Base-by-base conservation (phyloP, 2,888 invertebrate species). In the Brachypalpus laphriformis region DNA sequence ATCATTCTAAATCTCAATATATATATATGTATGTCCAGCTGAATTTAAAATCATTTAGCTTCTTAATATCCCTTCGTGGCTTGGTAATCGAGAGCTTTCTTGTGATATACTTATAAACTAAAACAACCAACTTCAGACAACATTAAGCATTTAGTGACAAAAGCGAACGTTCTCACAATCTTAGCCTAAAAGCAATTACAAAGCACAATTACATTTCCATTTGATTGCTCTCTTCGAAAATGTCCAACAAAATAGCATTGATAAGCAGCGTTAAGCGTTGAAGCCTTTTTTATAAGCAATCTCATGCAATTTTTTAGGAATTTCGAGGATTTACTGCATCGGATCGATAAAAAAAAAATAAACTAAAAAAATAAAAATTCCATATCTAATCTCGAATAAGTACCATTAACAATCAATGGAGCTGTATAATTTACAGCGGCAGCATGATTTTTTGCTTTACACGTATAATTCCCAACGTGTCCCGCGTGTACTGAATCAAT, bases 381-480 rank as follows among this genome's bases (percentile, higher is more conserved):
- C 11, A 14, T 59, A 70, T 47, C n/a, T 68, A 34, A 68, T 61
- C 20, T 86, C 45, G n/a, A 63, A 20, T 40, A 86, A 87, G 82
- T 91, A 95, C 96, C 96, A 91, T 95, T 95, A 47, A 96, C 95
- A 89, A 93, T 93, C 87, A 96, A 93, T 88, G 93, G 92, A 61
- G 95, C 93, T 4, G 95, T 94, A 90, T 94, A 93, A 87, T 93
- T 94, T 81, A 93, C 92, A 49, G 92, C 89, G 86, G 95, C 95
- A 87, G 95, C 95, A 87, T 93, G 92, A 91, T 95, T 96, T 89
- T 92, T 93, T 0, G 91, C 92, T 87, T 90, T 90, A 83, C 92
- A 92, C 14, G 95, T 95, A 91, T 96, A 97, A 89, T 94, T 94
- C 83, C 96, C 96, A 89, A 94, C 94, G 91, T 96, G 95, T 65